Evolutionary conservation across 2,888 invertebrate species (phyloP), one percentile per base, ranked within the genome.

Genomic region (Perizoma affinitatum): DNA sequence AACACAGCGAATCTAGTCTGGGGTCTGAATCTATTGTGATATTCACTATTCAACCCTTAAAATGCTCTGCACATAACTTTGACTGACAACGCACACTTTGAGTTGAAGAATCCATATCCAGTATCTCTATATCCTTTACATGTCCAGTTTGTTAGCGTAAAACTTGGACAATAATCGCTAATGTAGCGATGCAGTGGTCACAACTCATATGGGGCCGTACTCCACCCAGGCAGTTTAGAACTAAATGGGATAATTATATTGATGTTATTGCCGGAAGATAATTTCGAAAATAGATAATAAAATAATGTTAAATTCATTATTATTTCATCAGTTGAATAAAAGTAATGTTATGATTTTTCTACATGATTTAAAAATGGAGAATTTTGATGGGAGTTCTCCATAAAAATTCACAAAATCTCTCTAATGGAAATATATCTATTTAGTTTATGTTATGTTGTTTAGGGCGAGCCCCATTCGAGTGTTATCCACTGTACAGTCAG

Each of bases 131-230:
- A 58, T 68, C 72, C 5, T 0, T 11, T 65, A 59, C 11, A 62
- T 63, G 84, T 82, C 83, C 84, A 82, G 86, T 81, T 79, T 77
- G 83, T 80, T 76, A 83, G 81, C 78, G 73, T 78, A 79, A 84
- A 86, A 89, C 83, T 90, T 86, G 85, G 78, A 86, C 89, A 89
- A 90, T 90, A 90, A 90, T 91, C 88, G 84, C 89, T 91, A 91
- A 91, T 91, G 91, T 90, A 86, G 84, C 89, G 85, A 83, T 90
- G 91, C 91, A 86, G 90, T 83, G 86, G 82, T 76, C 86, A 90
- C 90, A 86, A 87, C 74, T 91, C 90, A 90, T 77, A 73, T 60
- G 33, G 36, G 36, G 36, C 38, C 42, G 34, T 36, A 54, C 58
- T n/a, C n/a, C n/a, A 54, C 22, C 1, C 22, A 22, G 22, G 22